Percentiles rank a stretch among this genome's conserved stretches.
Conservation (phyloP, 2,113 vertebrate genomes). For the Electrona antarctica region DNA sequence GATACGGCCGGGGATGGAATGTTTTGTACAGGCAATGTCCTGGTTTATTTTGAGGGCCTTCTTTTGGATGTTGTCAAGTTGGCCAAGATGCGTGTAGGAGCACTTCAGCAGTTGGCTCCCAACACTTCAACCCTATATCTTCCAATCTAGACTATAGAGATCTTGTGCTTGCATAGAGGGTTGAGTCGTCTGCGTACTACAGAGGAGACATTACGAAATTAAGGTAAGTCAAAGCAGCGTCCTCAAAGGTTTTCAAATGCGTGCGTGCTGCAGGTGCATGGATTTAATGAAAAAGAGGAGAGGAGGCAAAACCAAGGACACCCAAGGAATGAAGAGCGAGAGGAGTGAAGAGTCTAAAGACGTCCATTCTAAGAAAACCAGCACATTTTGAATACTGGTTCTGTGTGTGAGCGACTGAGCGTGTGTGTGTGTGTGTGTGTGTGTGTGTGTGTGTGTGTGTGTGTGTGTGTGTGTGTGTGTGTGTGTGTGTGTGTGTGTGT, state of each 20-base stretch:
- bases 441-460: conserved; percentile 1
- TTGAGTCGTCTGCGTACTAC: no score
- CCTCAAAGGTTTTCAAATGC: not conserved
- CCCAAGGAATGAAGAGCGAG: conserved; percentile 10
- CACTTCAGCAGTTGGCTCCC: no score
- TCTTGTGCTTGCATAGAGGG: no score
- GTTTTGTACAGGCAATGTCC: no score
- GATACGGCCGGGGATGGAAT: no score
- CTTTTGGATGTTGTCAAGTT: no score
- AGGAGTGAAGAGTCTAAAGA: conserved; percentile 26
- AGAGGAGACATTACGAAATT: no score
- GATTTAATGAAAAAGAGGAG: conserved; percentile 17
- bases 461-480: conserved; percentile 1
- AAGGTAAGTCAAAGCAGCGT: no score
- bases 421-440: conserved; percentile 1
- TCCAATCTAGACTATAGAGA: no score
- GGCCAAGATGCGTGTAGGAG: no score
- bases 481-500: not conserved
- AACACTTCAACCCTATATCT: no score
- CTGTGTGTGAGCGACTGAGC: not conserved
- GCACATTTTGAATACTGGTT: conserved; percentile 30
- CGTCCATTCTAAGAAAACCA: conserved; percentile 39
- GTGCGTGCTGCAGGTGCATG: conserved; percentile 29
- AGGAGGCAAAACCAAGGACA: conserved; percentile 15
- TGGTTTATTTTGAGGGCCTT: no score